These are phyloP conservation scores for Plectrocnemia conspersa DNA, from an alignment of 1,140 invertebrate species.

Conservation along the genomic window DNA sequence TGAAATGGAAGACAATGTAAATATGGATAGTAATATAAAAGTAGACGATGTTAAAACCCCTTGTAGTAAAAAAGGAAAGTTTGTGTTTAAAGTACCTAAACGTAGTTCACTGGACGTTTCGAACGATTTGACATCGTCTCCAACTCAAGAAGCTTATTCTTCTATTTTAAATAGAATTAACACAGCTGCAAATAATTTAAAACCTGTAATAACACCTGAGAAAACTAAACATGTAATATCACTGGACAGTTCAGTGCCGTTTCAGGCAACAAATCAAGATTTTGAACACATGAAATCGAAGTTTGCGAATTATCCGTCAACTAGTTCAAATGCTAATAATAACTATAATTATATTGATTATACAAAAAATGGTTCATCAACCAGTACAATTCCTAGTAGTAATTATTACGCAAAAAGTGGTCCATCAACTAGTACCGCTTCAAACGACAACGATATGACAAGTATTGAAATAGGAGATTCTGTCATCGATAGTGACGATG, in stretches of 20 bases:
- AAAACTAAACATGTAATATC: conserved; percentile 34
- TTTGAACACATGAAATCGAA: no score
- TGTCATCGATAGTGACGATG: conserved; percentile 23
- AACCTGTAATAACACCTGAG: conserved; percentile 39
- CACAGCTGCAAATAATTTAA: conserved; percentile 41
- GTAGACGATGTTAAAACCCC: no score
- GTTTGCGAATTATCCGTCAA: no score
- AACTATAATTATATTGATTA: no score
- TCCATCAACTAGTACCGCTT: no score
- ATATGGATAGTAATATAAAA: no score
- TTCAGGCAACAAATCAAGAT: conserved; percentile 38
- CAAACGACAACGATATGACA: no score
- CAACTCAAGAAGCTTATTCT: conserved; percentile 38
- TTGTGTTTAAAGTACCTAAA: conserved; percentile 45
- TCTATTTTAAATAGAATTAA: conserved; percentile 44
- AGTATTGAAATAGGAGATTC: no score
- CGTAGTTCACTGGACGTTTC: conserved; percentile 32
- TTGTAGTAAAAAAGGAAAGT: conserved; percentile 43
- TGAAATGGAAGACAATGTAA: conserved; percentile 19
- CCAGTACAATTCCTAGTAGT: no score
- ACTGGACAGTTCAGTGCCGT: conserved; percentile 43
- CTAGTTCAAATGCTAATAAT: no score
- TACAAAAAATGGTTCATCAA: no score
- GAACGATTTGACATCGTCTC: conserved; percentile 26
- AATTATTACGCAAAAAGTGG: no score